Percentiles rank a stretch among this genome's conserved stretches.
Evolutionary conservation across 1,140 invertebrate genomes (phyloP).

Genomic region (Atta cephalotes): DNA sequence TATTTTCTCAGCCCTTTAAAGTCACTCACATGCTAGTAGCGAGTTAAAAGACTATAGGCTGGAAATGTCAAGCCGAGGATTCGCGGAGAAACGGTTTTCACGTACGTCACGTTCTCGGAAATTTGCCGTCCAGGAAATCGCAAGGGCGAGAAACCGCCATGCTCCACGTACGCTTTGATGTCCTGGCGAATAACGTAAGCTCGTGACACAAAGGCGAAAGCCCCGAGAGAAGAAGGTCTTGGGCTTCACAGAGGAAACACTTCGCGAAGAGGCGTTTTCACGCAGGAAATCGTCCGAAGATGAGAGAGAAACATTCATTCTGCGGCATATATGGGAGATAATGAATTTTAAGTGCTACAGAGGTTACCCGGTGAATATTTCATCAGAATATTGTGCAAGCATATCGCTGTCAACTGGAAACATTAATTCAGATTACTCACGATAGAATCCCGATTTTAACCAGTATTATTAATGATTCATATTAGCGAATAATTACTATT

Average conservation of each 20-base stretch:
- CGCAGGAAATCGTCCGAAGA: slow-evolving; percentile 46
- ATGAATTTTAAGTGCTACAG: slow-evolving; percentile 15
- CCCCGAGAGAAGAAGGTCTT: not conserved
- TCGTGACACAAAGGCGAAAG: slow-evolving; percentile 54
- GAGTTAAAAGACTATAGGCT: not conserved
- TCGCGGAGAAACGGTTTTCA: slow-evolving; percentile 18
- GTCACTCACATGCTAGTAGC: slow-evolving; percentile 11
- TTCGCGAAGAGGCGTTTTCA: slow-evolving; percentile 41
- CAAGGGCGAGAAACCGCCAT: slow-evolving; percentile 55
- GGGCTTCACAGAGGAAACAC: slow-evolving; percentile 32
- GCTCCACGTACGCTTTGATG: slow-evolving; percentile 40
- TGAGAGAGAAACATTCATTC: slow-evolving; percentile 16
- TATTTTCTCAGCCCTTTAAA: not conserved
- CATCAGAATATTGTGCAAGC: slow-evolving; percentile 28
- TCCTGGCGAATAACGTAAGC: slow-evolving; percentile 50
- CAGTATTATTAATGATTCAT: slow-evolving; percentile 45
- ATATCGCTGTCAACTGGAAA: slow-evolving; percentile 52
- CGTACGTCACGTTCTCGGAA: slow-evolving; percentile 28
- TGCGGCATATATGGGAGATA: slow-evolving; percentile 14
- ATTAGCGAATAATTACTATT: slow-evolving; percentile 32
- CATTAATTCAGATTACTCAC: slow-evolving; percentile 46
- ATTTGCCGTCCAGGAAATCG: slow-evolving; percentile 46
- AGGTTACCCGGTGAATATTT: slow-evolving; percentile 44
- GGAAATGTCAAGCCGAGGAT: slow-evolving; percentile 39
- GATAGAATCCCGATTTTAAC: slow-evolving; percentile 24